Evolutionary conservation across 2,888 invertebrate genomes (phyloP).

Genomic region (Liposcelis brunnea): DNA sequence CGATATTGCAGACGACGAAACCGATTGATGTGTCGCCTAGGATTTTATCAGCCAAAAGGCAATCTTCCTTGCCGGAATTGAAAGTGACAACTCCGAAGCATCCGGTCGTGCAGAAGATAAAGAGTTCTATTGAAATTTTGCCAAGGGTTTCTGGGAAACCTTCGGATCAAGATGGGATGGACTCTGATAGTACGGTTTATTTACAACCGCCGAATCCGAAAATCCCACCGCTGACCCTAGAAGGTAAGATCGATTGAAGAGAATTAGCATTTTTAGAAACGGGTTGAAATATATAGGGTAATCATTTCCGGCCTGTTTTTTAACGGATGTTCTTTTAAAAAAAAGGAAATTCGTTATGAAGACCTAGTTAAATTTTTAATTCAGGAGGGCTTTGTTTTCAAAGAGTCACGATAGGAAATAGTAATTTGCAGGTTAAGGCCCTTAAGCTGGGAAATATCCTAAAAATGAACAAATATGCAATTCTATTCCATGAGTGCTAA

Average conservation of each 20-base stretch:
- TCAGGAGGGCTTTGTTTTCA: too few relatives aligned
- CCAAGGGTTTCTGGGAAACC: not conserved
- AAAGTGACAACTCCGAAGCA: not conserved
- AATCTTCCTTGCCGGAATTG: constrained; percentile 1
- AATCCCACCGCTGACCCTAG: not conserved
- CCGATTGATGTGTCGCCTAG: constrained; percentile 1
- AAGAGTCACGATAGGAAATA: too few relatives aligned
- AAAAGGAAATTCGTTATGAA: too few relatives aligned
- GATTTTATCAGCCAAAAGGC: not conserved
- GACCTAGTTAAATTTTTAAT: too few relatives aligned
- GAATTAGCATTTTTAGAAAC: too few relatives aligned
- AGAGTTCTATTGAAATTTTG: constrained; percentile 1
- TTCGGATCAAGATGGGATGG: constrained; percentile 1
- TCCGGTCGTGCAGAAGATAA: not conserved
- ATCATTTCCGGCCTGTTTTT: too few relatives aligned
- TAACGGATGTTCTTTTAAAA: too few relatives aligned
- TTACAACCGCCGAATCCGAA: not conserved
- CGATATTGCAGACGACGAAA: not conserved
- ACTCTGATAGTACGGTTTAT: constrained; percentile 1
- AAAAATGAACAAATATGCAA: too few relatives aligned
- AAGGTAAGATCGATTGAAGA: not conserved
- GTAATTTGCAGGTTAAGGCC: too few relatives aligned
- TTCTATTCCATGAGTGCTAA: too few relatives aligned
- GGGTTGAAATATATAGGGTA: too few relatives aligned
- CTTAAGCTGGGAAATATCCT: too few relatives aligned